Base-by-base conservation (phyloP, 2,113 vertebrate genomes). In the Polyodon spathula region DNA sequence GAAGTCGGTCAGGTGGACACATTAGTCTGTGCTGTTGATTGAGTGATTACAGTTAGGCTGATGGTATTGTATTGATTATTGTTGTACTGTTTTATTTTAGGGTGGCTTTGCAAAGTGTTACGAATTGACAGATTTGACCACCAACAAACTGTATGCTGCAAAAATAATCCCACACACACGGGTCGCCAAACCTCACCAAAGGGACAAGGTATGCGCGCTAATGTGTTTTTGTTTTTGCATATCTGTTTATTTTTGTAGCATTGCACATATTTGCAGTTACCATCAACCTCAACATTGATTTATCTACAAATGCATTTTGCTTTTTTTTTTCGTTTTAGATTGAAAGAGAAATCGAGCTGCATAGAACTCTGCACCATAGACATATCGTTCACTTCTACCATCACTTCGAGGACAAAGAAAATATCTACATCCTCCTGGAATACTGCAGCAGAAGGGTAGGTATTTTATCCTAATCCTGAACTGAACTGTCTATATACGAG, bases 31-130 rank as follows among this genome's bases (percentile, higher is more conserved):
- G 27, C 27, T 27, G 27, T 27, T 27, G 27, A 27, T 27, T 27
- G 27, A 27, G 27, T 1, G 27, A 27, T 27, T 27, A 27, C 27
- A 27, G 27, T 27, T 27, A 27, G 27, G 1, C 2, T 27, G 27
- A 27, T 27, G 27, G 17, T 4, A 54, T 8, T 5, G 5, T 27
- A 5, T 27, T 10, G 37, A 37, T 6, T 65, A 37, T 62, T 60
- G 71, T 73, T 62, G 6, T 69, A 9, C 70, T 63, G 76, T 53
- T 78, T 71, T 59, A 79, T 71, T 79, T 16, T 67, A 99, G 96
- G 96, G 96, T 73, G 96, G 96, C 41, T 99, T 99, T 69, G 96
- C 96, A 1, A 97, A 97, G 63, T 99, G 96, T 76, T 98, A 98
- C 2, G 95, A 99, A 86, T 90, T 98, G 91, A 99, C 95, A 3